Evolutionary conservation across 2,113 vertebrate species (phyloP).

Genomic region (Paradoxurus hermaphroditus): DNA sequence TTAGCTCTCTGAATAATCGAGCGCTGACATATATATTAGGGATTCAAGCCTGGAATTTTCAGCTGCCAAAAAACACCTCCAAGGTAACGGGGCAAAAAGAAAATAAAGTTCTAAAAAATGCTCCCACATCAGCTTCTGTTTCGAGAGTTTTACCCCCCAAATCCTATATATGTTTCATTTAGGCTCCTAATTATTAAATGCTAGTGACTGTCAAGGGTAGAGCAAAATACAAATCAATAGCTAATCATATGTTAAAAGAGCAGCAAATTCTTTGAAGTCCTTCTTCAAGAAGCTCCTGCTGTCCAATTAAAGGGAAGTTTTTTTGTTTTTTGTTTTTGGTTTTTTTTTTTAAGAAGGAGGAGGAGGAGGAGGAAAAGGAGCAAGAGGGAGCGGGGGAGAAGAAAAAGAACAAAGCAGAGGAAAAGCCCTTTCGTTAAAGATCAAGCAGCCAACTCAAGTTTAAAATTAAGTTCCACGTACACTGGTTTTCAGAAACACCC

Average conservation of each 20-base stretch:
- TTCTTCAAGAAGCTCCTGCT: background rate
- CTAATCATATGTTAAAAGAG: constrained; percentile 24
- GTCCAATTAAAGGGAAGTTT: constrained; percentile 19
- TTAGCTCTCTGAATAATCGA: background rate
- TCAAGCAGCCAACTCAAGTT: constrained; percentile 28
- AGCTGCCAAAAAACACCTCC: background rate
- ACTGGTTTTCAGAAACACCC: background rate
- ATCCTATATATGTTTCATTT: background rate
- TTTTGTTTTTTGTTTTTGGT: background rate
- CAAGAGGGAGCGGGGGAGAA: background rate
- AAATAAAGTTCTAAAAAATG: constrained; percentile 37
- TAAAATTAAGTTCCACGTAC: background rate
- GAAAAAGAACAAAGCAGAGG: background rate
- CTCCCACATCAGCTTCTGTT: background rate
- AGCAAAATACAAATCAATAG: constrained; percentile 51
- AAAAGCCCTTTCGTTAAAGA: background rate
- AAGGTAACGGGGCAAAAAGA: background rate
- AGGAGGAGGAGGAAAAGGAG: background rate
- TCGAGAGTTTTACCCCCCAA: background rate
- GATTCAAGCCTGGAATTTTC: constrained; percentile 21
- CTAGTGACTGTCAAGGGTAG: background rate
- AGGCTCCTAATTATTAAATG: background rate
- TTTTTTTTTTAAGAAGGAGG: background rate
- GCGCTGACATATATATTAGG: background rate
- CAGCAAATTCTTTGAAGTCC: constrained; percentile 38